These are phyloP conservation scores for Cairina moschata DNA, from an alignment of 2,113 vertebrate genomes.

Conservation along the genomic window DNA sequence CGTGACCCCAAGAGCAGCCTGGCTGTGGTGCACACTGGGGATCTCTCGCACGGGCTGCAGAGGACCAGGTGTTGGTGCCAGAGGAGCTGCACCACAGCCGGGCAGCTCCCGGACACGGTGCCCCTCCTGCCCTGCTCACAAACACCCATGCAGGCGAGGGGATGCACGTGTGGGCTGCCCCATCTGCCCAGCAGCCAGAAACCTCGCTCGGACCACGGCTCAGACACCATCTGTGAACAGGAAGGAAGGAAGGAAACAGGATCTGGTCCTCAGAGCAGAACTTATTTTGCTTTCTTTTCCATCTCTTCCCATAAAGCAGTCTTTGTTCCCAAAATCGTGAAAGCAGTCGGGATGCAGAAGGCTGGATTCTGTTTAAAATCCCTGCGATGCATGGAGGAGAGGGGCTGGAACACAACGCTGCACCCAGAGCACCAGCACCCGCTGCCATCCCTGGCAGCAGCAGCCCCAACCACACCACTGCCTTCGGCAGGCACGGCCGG, in stretches of 20 bases:
- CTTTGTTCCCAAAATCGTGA: neutral
- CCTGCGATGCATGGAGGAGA: neutral
- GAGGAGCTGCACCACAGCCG: neutral
- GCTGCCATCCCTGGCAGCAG: rapidly evolving
- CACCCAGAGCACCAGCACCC: neutral
- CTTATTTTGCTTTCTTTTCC: neutral
- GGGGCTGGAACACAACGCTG: neutral
- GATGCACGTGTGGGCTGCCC: neutral
- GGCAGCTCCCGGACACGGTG: neutral
- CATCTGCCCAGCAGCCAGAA: rapidly evolving
- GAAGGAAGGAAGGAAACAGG: neutral
- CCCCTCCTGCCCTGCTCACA: neutral
- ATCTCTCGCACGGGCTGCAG: neutral
- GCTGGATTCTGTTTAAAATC: neutral
- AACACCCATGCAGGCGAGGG: rapidly evolving
- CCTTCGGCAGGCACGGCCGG: neutral
- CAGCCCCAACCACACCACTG: rapidly evolving
- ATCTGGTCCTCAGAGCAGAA: neutral
- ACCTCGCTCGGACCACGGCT: neutral
- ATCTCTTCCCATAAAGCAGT: neutral
- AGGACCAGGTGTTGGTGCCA: neutral
- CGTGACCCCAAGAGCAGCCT: neutral
- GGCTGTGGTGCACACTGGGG: neutral
- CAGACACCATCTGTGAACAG: neutral
- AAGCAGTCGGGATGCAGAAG: neutral